Evolutionary conservation across 2,888 invertebrate species (phyloP).

Genomic region (Cybosia mesomella): DNA sequence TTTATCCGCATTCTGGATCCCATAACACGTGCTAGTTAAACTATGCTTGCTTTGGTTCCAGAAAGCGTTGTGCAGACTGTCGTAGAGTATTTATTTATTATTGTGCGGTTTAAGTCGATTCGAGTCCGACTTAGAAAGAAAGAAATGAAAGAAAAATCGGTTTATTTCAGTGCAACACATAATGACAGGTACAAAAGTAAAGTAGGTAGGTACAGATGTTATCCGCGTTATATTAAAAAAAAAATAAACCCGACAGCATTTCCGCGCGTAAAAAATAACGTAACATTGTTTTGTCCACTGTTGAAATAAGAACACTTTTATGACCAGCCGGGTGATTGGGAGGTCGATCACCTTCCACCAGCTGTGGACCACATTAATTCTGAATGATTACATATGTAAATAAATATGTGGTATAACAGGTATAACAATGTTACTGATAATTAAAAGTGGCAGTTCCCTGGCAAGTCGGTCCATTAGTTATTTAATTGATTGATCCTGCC

Average conservation of each 20-base stretch:
- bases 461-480: not conserved
- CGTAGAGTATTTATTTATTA: no score
- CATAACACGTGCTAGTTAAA: no score
- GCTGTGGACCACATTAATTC: not conserved
- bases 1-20: no score
- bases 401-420: not conserved
- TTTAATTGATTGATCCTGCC: not conserved
- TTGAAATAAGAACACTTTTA: not conserved
- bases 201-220: no score
- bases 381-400: not conserved
- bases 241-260: not conserved
- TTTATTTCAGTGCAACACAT: no score
- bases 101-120: no score
- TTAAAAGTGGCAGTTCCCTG: not conserved
- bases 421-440: not conserved
- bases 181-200: no score
- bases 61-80: no score
- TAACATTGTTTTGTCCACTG: not conserved
- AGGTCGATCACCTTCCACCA: not conserved
- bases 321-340: not conserved
- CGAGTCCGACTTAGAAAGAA: no score
- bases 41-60: no score
- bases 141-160: no score
- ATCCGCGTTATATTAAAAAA: no score
- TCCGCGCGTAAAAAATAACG: not conserved